Base-by-base conservation (phyloP, 2,888 invertebrate species). In the Allygus modestus region DNA sequence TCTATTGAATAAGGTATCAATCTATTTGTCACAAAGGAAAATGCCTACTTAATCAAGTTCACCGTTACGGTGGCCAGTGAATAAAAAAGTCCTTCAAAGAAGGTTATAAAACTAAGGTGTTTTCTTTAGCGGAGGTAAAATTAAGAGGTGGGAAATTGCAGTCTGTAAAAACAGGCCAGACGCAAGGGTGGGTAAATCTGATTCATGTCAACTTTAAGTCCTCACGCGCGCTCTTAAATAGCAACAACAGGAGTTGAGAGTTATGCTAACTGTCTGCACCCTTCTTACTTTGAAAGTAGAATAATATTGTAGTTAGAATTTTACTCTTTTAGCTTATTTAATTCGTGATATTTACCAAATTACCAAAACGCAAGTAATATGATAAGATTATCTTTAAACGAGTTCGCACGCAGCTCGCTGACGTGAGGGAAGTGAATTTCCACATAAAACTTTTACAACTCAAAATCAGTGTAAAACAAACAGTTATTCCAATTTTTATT, bases 181-280 rank as follows among this genome's bases (percentile, higher is more conserved):
- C 65, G 65, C 12, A 15, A 28, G 65, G 65, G 28, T 26, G 65
- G 65, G 65, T 28, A 65, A 65, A 65, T 65, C 65, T 65, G 65
- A 65, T 65, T 65, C 65, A 65, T 65, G 65, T 65, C 65, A 65
- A 65, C 65, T 65, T 65, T 65, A 65, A 65, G 65, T 65, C 65
- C 65, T 65, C 65, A 65, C 65, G 65, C 65, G 65, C 65, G 65
- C 65, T 28, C 65, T 65, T 65, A 65, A 65, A 65, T 65, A 65
- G 65, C 65, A 65, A 65, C 65, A 65, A 65, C 65, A 65, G 65
- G n/a, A 31, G 65, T 65, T 65, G 26, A 17, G 31, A 65, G 28
- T 65, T 65, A 65, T 65, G 65, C 65, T 65, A 65, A 65, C 65
- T 65, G 65, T 31, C 65, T 65, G 31, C 65, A 15, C 31, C 31